Base-by-base conservation (phyloP, 2,797 vertebrate species). In the Channa striata region DNA sequence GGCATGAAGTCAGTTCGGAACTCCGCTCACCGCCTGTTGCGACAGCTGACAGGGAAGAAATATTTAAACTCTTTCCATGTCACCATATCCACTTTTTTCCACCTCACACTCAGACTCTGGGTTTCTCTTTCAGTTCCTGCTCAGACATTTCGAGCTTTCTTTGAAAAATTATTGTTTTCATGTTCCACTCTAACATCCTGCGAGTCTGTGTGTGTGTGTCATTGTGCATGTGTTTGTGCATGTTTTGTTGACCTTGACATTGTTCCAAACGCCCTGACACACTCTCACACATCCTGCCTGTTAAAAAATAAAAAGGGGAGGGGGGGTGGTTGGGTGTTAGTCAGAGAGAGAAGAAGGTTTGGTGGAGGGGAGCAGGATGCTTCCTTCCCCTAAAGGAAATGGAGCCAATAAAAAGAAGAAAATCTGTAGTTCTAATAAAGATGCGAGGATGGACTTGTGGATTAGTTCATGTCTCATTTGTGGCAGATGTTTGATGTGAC, bases 211-310 rank as follows among this genome's bases (percentile, higher is more conserved):
- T 71, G 48, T 44, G 19, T 61, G 44, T 59, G 54, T 20, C 33
- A n/a, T 40, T 63, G 65, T 42, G 62, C 34, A 56, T 56, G 30
- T 63, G 5, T 72, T 13, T 63, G 54, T 65, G 62, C 76, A 74
- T 36, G 30, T 68, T 68, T 67, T 76, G 75, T 83, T 88, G 88
- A 81, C 88, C 87, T 86, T 91, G 89, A 90, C 80, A 85, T 78
- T 83, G 88, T 81, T 86, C 74, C 78, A 82, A 81, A 86, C 36
- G 59, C 72, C 68, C 72, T 78, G 81, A 83, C 83, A 89, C 81
- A 80, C 83, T 82, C 82, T 78, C 77, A 84, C 56, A 89, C 86
- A 90, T 93, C 91, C 92, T 91, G 89, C 79, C 66, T 70, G 56
- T 60, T 84, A 57, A 72, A 58, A 68, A 68, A 47, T 53, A 49